phyloP scores from a whole-genome alignment of 2,797 vertebrate genomes.

The Acestrorhynchus altus region DNA sequence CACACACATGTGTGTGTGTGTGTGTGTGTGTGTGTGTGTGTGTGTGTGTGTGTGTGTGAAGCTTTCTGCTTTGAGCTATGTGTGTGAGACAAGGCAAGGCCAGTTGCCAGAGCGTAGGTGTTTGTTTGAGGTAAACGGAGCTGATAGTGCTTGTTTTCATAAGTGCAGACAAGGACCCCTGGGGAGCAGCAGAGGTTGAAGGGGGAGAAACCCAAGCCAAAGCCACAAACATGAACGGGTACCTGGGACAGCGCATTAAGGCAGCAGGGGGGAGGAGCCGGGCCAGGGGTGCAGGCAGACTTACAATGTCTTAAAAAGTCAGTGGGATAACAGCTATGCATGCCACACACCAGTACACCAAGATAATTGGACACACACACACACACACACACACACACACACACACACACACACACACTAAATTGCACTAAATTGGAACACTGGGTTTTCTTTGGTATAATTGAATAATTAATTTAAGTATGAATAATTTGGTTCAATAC shows the following conservation, averaged over 20 bases:
- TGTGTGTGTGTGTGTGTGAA: slow-evolving; percentile 46
- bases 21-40: slow-evolving; percentile 13
- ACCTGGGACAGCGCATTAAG: slow-evolving; percentile 67
- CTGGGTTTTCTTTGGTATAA: too few relatives aligned
- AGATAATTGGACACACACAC: background rate
- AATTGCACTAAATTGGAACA: too few relatives aligned
- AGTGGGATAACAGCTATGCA: slow-evolving; percentile 15
- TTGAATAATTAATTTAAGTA: too few relatives aligned
- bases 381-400: background rate
- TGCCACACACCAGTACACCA: slow-evolving; percentile 11
- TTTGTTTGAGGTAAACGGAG: slow-evolving; percentile 72
- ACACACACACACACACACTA: too few relatives aligned
- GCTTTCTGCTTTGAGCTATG: slow-evolving; percentile 28
- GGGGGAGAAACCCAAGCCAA: slow-evolving; percentile 71
- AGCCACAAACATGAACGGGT: slow-evolving; percentile 62
- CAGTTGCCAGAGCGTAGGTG: slow-evolving; percentile 51
- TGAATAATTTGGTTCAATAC: too few relatives aligned
- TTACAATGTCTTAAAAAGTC: slow-evolving; percentile 20
- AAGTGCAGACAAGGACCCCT: slow-evolving; percentile 68
- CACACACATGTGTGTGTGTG: slow-evolving; percentile 47
- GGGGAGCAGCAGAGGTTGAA: slow-evolving; percentile 57
- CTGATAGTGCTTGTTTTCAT: slow-evolving; percentile 76
- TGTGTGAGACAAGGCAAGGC: slow-evolving; percentile 50
- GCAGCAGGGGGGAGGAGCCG: slow-evolving; percentile 47
- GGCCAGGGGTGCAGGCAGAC: slow-evolving; percentile 41